These are phyloP conservation scores for Halictus rubicundus DNA, from an alignment of 1,140 invertebrate genomes.

Conservation along the genomic window DNA sequence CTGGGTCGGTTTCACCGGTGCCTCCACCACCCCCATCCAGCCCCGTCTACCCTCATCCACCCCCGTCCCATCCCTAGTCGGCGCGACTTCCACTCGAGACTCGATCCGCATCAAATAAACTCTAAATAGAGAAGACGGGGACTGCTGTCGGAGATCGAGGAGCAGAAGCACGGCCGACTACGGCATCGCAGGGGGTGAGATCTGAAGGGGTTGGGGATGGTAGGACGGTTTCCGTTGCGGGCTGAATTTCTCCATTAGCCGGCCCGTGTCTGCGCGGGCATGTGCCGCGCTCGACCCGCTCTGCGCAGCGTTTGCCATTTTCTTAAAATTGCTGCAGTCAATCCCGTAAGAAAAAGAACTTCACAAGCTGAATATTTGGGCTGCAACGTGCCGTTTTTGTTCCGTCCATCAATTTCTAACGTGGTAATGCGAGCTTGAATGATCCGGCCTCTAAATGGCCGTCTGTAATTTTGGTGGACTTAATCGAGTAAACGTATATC, in stretches of 20 bases:
- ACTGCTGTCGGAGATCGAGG: constrained; percentile 34
- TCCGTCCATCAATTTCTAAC: too few relatives aligned
- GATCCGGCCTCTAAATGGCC: too few relatives aligned
- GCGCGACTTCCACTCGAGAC: constrained; percentile 43
- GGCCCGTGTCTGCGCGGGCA: constrained; percentile 44
- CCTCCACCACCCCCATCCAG: background rate
- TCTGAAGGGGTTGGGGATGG: constrained; percentile 2
- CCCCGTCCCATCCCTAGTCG: background rate
- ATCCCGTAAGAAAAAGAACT: too few relatives aligned
- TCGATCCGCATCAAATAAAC: constrained; percentile 63
- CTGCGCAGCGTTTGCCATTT: background rate
- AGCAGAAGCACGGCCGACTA: background rate
- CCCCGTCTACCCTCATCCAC: too few relatives aligned
- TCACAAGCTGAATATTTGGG: too few relatives aligned
- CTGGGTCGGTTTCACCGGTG: constrained; percentile 35
- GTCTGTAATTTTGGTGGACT: too few relatives aligned
- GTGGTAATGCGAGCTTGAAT: too few relatives aligned
- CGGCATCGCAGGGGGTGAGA: too few relatives aligned
- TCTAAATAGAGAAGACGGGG: constrained; percentile 61
- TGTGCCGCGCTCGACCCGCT: too few relatives aligned
- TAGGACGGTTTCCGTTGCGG: constrained; percentile 65
- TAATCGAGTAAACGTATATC: too few relatives aligned
- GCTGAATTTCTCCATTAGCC: constrained; percentile 70
- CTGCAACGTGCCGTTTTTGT: too few relatives aligned
- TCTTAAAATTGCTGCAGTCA: too few relatives aligned